A percentile compares a stretch with the other conserved stretches of the same genome.
Conservation (phyloP, 2,113 vertebrate species). For the Nothocercus nigrocapillus region DNA sequence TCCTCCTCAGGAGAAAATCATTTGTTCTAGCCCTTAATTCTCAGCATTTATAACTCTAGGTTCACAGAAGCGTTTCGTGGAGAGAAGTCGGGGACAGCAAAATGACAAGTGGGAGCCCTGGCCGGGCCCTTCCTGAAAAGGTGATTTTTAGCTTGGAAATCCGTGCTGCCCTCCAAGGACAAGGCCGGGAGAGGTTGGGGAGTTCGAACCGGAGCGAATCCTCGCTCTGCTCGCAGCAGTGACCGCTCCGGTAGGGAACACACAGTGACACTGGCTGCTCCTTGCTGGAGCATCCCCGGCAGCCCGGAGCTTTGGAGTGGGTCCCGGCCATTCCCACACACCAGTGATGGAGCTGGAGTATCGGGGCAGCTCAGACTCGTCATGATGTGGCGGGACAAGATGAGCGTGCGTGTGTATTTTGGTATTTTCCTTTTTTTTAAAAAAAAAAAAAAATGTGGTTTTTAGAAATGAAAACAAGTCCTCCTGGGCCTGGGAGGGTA, state of each 20-base stretch:
- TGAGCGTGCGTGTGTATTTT: slow-evolving; percentile 23
- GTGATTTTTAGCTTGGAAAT: not conserved
- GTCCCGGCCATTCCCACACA: not conserved
- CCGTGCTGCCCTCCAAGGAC: not conserved
- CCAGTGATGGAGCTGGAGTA: not conserved
- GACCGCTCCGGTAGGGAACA: fast-evolving
- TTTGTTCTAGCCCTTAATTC: not conserved
- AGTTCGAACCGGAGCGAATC: not conserved
- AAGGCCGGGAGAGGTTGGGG: not conserved
- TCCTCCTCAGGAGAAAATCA: not conserved
- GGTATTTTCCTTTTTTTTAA: slow-evolving; percentile 10
- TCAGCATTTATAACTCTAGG: not conserved
- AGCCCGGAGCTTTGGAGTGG: not conserved
- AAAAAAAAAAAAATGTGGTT: slow-evolving; percentile 19
- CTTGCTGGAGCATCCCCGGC: not conserved
- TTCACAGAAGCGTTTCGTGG: not conserved
- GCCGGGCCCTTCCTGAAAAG: not conserved
- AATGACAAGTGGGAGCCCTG: not conserved
- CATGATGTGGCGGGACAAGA: not conserved
- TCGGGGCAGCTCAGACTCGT: not conserved
- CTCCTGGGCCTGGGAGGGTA: slow-evolving; percentile 15
- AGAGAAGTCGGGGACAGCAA: not conserved
- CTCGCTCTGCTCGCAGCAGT: not conserved
- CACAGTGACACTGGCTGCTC: not conserved
- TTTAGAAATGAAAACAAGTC: slow-evolving; percentile 58